Evolutionary conservation across 2,797 vertebrate genomes (phyloP).

Genomic region (Lateolabrax maculatus): DNA sequence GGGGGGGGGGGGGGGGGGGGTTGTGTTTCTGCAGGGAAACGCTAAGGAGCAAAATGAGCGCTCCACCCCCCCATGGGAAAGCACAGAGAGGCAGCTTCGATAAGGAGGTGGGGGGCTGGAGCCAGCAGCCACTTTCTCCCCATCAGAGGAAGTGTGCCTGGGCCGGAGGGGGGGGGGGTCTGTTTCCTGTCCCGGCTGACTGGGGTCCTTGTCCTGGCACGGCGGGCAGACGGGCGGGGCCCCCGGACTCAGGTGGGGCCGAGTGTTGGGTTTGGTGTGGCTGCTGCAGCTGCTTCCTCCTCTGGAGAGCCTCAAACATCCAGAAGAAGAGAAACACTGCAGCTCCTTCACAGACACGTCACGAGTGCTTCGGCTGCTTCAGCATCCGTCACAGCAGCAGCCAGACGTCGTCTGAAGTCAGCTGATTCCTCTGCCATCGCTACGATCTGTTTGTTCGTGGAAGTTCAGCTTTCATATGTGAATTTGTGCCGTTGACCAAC

Average conservation of each 20-base stretch:
- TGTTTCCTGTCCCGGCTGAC: conserved; percentile 75
- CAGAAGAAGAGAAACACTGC: conserved; percentile 17
- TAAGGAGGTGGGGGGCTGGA: conserved; percentile 33
- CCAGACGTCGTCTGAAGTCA: neutral
- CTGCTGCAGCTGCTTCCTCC: conserved; percentile 71
- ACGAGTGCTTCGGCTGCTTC: neutral
- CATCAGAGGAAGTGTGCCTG: conserved; percentile 48
- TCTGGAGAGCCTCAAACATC: conserved; percentile 34
- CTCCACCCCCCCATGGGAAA: conserved; percentile 44
- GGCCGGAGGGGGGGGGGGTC: conserved; percentile 20
- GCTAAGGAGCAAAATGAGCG: conserved; percentile 16
- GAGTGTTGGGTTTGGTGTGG: conserved; percentile 65
- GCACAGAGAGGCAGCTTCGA: conserved; percentile 47
- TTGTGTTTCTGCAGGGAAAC: conserved; percentile 30
- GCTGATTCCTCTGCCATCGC: neutral
- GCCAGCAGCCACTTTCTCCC: conserved; percentile 17
- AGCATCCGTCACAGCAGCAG: neutral
- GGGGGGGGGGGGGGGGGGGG: neutral
- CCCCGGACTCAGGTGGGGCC: conserved; percentile 51
- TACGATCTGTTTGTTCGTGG: too few relatives aligned
- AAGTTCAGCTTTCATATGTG: too few relatives aligned
- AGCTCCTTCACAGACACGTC: neutral
- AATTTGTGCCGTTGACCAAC: neutral
- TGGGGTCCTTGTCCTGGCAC: conserved; percentile 69
- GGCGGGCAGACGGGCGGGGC: conserved; percentile 64